Conservation (phyloP, 2,888 invertebrate genomes). For the Eupelmus urozonus region DNA sequence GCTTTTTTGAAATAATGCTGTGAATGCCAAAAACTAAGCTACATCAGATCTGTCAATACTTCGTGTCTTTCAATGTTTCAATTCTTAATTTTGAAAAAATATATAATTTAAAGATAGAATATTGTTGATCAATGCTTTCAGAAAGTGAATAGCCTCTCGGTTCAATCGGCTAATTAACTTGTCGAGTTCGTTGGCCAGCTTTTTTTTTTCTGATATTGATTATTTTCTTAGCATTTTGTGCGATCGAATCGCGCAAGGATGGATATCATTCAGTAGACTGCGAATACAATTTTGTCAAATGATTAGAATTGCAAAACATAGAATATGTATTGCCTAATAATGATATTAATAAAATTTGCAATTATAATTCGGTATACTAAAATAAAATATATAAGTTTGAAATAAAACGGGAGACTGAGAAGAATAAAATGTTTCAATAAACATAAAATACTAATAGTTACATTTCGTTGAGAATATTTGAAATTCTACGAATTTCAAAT, state of each 20-base stretch:
- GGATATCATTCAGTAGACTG: no score
- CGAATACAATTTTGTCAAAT: not conserved
- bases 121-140: not conserved
- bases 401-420: no score
- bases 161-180: constrained; percentile 14
- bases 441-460: no score
- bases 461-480: no score
- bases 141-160: constrained; percentile 10
- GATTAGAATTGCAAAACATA: not conserved
- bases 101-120: not conserved
- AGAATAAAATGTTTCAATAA: no score
- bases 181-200: constrained; percentile 17
- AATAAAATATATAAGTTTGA: no score
- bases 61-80: not conserved
- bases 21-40: not conserved
- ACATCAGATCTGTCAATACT: not conserved
- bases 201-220: not conserved
- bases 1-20: not conserved
- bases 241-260: not conserved
- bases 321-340: no score
- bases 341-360: no score
- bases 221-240: not conserved
- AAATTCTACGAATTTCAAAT: no score
- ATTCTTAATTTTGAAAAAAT: not conserved
- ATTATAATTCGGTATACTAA: no score